Conservation (phyloP, 2,113 vertebrate species). For the Gymnocephalus cernua region DNA sequence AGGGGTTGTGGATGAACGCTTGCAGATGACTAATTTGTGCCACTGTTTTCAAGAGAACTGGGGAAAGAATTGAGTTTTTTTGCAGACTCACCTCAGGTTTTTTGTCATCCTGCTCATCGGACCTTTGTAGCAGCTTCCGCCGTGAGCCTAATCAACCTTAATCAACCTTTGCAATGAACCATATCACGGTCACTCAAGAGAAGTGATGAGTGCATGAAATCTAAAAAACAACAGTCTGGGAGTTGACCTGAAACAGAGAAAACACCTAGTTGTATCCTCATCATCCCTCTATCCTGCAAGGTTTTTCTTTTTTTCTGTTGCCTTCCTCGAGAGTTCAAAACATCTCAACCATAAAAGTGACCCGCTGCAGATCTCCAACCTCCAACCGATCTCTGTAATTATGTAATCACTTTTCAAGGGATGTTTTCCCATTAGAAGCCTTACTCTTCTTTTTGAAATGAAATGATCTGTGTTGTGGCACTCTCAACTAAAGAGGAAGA, state of each 20-base stretch:
- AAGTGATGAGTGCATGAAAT: background rate
- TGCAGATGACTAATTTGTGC: constrained; percentile 76
- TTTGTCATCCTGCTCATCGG: constrained; percentile 35
- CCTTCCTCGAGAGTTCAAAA: constrained; percentile 31
- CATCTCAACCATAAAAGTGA: constrained; percentile 60
- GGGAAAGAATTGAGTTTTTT: constrained; percentile 32
- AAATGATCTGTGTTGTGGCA: constrained; percentile 66
- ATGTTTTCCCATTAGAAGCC: constrained; percentile 71
- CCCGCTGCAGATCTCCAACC: constrained; percentile 62
- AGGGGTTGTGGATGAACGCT: constrained; percentile 65
- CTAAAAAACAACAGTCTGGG: background rate
- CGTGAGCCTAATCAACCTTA: constrained; percentile 1
- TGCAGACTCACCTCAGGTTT: constrained; percentile 39
- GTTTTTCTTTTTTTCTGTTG: constrained; percentile 26
- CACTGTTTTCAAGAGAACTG: constrained; percentile 53
- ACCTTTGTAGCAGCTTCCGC: constrained; percentile 21
- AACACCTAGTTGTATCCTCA: background rate
- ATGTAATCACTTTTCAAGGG: constrained; percentile 68
- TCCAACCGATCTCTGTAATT: constrained; percentile 77
- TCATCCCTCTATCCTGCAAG: constrained; percentile 9
- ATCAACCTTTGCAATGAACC: constrained; percentile 27
- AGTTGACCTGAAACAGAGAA: constrained; percentile 10
- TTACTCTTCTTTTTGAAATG: constrained; percentile 74
- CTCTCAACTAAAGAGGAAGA: constrained; percentile 53
- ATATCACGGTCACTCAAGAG: constrained; percentile 2